Conservation (phyloP, 2,113 vertebrate species). For the Ellobius talpinus region DNA sequence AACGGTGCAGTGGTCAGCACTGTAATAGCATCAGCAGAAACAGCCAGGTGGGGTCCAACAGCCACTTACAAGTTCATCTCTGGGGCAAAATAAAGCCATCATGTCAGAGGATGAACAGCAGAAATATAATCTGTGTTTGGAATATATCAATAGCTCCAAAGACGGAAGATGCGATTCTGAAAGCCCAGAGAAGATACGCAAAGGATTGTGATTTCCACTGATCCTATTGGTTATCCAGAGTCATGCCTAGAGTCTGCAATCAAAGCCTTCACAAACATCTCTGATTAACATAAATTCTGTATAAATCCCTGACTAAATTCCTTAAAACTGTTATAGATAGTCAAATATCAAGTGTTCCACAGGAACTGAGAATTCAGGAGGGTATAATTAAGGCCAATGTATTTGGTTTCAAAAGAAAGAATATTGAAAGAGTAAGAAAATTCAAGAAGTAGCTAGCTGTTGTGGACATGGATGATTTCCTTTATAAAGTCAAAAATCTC, state of each 20-base stretch:
- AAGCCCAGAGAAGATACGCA: background rate
- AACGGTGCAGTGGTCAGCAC: background rate
- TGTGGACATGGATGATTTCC: background rate
- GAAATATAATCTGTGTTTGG: background rate
- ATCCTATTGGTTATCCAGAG: background rate
- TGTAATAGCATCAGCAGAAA: background rate
- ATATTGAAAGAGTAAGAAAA: constrained; percentile 32
- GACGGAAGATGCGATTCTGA: background rate
- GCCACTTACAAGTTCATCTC: background rate
- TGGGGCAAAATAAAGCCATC: background rate
- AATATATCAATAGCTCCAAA: background rate
- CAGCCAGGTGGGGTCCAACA: background rate
- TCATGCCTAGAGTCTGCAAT: background rate
- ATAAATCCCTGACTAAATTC: background rate
- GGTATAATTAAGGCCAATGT: background rate
- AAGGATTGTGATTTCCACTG: background rate
- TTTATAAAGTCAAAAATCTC: background rate
- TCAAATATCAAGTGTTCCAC: background rate
- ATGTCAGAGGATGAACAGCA: background rate
- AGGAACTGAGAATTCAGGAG: background rate
- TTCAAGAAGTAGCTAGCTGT: background rate
- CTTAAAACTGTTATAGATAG: background rate
- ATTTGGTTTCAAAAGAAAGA: background rate
- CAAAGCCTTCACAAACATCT: background rate
- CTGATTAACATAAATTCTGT: background rate